Evolutionary conservation across 2,113 vertebrate genomes (phyloP).

Genomic region (Pedionomus torquatus): DNA sequence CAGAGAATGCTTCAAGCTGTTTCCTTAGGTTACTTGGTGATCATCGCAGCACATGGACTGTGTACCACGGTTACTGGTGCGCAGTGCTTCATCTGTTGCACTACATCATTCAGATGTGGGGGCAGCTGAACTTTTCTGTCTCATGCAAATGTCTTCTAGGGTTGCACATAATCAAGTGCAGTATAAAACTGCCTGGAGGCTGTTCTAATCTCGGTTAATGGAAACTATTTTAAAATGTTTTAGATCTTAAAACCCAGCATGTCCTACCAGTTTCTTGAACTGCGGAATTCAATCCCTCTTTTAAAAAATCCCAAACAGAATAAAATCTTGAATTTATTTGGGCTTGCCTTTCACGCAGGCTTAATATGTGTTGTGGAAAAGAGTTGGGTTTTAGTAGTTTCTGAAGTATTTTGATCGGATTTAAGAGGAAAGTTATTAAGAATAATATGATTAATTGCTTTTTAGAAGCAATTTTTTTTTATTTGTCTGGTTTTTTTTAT

Average conservation of each 20-base stretch:
- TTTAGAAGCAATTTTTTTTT: too few relatives aligned
- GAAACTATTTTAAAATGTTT: not conserved
- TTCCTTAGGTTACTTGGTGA: not conserved
- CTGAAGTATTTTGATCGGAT: not conserved
- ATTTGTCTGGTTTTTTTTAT: too few relatives aligned
- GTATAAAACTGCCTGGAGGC: not conserved
- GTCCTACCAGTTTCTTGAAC: not conserved
- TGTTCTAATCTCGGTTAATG: not conserved
- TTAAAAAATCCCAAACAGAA: not conserved
- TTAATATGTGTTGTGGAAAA: not conserved
- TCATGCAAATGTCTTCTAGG: not conserved
- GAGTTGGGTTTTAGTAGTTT: not conserved
- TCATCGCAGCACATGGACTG: not conserved
- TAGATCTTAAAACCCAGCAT: not conserved
- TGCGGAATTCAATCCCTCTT: not conserved
- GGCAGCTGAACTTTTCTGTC: not conserved
- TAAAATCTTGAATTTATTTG: not conserved
- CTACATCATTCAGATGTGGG: not conserved
- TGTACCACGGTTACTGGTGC: too few relatives aligned
- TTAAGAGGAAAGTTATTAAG: not conserved
- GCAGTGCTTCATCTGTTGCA: not conserved
- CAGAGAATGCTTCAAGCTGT: not conserved
- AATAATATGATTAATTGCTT: not conserved
- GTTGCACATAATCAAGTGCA: not conserved
- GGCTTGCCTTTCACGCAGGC: not conserved